Base-by-base conservation (phyloP, 2,797 vertebrate species). In the Erpetoichthys calabaricus region DNA sequence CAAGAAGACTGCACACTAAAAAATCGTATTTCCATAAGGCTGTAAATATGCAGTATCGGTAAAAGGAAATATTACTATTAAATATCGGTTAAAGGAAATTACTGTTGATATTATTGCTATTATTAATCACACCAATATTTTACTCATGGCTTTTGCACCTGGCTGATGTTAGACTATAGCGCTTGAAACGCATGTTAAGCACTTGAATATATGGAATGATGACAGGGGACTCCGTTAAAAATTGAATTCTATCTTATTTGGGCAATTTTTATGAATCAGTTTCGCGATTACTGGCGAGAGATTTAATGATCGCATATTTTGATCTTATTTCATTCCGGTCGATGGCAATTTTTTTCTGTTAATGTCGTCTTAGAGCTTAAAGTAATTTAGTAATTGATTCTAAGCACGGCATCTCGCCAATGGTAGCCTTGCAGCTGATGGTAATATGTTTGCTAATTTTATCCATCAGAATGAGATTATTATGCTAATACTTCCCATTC, bases 321-420 rank as follows among this genome's bases (percentile, higher is more conserved):
- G 83, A 97, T 98, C 93, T 93, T 91, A 95, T 96, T 97, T 93
- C 83, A 79, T 76, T 80, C 75, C 71, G 87, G 89, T 97, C 92
- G 89, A 97, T 96, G 91, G 88, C 89, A 94, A 96, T 96, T 91
- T 89, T 25, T 96, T 93, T 91, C 89, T 91, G 93, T 99, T 99
- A 98, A 97, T 97, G 94, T 95, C 90, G 88, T 91, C 89, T 95
- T 93, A 91, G 91, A 97, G 91, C 88, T 94, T 87, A 88, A 87
- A 93, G 94, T 99, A 91, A 98, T 99, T 99, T 96, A 94, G 93
- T 97, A 98, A 99, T 99, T 99, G 95, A 97, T 99, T 94, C 92
- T 85, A 89, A 89, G 89, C 89, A 75, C 80, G 80, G 89, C 85
- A 77, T 87, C 81, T 83, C 74, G 75, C 88, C 80, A 90, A 89